phyloP scores from a whole-genome alignment of 2,113 vertebrate species.

The Ammospiza caudacuta region DNA sequence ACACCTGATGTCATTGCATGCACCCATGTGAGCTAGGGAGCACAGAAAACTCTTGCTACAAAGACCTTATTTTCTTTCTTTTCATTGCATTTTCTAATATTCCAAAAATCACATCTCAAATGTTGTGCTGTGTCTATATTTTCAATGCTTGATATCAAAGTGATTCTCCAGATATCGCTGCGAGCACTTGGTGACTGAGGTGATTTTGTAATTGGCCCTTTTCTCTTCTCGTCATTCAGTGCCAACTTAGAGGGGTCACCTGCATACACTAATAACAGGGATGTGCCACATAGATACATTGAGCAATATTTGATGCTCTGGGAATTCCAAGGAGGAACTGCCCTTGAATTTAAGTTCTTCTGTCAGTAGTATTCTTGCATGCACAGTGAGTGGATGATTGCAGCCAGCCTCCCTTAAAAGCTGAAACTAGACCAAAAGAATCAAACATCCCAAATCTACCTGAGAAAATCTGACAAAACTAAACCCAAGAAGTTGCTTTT shows the following conservation, averaged over 20 bases:
- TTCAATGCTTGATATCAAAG: background rate
- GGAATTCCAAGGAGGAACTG: background rate
- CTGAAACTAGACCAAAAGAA: background rate
- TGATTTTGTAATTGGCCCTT: background rate
- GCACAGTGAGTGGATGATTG: background rate
- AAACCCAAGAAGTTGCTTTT: background rate
- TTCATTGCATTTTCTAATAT: background rate
- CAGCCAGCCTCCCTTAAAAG: background rate
- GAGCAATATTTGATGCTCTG: background rate
- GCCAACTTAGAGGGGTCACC: background rate
- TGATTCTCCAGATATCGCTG: background rate
- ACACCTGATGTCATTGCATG: background rate
- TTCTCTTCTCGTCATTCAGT: background rate
- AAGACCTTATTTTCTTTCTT: background rate
- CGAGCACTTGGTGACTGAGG: background rate
- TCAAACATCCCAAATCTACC: background rate
- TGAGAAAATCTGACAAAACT: conserved; percentile 3
- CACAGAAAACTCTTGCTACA: background rate
- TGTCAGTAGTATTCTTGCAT: background rate
- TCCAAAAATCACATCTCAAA: background rate
- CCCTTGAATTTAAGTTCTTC: background rate
- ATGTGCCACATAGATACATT: background rate
- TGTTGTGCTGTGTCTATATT: background rate
- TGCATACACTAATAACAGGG: background rate
- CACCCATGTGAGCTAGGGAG: background rate